Conservation (phyloP, 2,113 vertebrate genomes). For the Cricetomys ansorgei region DNA sequence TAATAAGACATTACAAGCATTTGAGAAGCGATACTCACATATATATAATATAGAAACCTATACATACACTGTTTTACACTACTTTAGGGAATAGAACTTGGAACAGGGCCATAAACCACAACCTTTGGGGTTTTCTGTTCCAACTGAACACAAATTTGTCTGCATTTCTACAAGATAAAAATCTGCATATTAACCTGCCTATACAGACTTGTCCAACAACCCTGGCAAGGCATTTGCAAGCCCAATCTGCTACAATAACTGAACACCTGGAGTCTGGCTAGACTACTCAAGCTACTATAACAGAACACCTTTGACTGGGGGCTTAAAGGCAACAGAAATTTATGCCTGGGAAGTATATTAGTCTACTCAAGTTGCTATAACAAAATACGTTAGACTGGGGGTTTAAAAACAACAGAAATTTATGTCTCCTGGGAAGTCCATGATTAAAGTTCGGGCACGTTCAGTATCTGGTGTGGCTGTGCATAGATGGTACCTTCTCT, state of each 20-base stretch:
- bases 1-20: background rate
- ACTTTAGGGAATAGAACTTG: background rate
- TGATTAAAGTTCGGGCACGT: background rate
- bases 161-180: background rate
- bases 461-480: background rate
- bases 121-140: background rate
- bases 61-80: background rate
- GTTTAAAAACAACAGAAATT: background rate
- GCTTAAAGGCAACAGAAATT: background rate
- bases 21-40: background rate
- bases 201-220: background rate
- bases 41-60: background rate
- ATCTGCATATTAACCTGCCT: background rate
- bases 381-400: background rate
- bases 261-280: background rate
- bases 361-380: background rate
- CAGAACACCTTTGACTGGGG: background rate
- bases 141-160: background rate
- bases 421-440: background rate
- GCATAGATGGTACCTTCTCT: background rate
- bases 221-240: background rate
- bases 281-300: background rate
- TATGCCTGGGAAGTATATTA: background rate
- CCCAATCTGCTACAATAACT: background rate
- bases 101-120: background rate